Evolutionary conservation across 1,140 invertebrate genomes (phyloP).

Genomic region (Panagrolaimus sp.): DNA sequence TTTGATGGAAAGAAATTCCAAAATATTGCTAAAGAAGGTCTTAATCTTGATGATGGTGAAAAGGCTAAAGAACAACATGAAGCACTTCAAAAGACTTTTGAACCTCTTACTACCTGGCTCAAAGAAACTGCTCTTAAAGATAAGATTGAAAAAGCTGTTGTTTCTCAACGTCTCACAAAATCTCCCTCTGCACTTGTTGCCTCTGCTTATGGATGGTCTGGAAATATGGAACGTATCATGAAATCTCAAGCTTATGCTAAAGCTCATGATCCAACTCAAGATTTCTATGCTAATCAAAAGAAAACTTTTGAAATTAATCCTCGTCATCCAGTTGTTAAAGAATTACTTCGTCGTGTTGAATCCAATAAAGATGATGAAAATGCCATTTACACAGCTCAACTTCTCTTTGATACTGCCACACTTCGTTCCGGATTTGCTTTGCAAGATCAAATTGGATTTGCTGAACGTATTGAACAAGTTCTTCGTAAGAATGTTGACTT

Average conservation of each 20-base stretch:
- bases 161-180: constrained; percentile 81
- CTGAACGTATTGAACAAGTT: constrained; percentile 71
- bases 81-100: constrained; percentile 72
- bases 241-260: constrained; percentile 95
- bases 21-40: constrained; percentile 97
- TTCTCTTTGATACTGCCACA: constrained; percentile 85
- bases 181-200: constrained; percentile 96
- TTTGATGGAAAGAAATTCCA: constrained; percentile 98
- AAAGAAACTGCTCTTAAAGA: constrained; percentile 78
- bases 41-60: constrained; percentile 73
- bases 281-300: constrained; percentile 87
- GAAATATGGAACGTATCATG: constrained; percentile 95
- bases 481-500: constrained; percentile 71
- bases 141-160: constrained; percentile 72
- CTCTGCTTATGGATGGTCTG: constrained; percentile 89
- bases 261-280: constrained; percentile 79
- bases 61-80: constrained; percentile 77
- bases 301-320: constrained; percentile 97
- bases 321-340: constrained; percentile 86
- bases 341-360: constrained; percentile 76
- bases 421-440: constrained; percentile 82
- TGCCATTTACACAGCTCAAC: constrained; percentile 77
- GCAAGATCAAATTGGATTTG: constrained; percentile 77
- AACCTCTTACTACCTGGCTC: constrained; percentile 86
- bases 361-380: constrained; percentile 70